phyloP scores from a whole-genome alignment of 1,140 invertebrate species.

The Daktulosphaira vitifoliae region DNA sequence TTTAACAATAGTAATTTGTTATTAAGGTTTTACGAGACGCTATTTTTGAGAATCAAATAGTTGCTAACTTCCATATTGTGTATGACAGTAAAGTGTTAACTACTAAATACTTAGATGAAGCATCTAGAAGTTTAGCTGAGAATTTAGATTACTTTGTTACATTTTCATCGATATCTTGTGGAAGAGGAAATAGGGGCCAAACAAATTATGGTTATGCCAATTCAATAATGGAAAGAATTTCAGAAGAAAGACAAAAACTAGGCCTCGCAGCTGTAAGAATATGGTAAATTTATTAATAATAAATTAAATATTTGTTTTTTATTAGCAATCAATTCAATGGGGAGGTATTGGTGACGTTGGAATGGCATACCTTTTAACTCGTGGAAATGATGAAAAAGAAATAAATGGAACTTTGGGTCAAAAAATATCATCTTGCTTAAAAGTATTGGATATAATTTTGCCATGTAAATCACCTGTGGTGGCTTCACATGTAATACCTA shows the following conservation, averaged over 20 bases:
- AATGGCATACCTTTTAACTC: conserved; percentile 22
- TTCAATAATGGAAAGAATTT: conserved; percentile 39
- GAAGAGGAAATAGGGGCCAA: conserved; percentile 39
- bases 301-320: no score
- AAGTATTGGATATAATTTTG: conserved; percentile 12
- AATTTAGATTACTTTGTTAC: conserved; percentile 40
- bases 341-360: conserved; percentile 34
- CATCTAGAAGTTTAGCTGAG: background rate
- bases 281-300: background rate
- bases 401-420: conserved; percentile 28
- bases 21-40: conserved; percentile 23
- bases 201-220: conserved; percentile 39
- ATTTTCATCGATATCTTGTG: conserved; percentile 38
- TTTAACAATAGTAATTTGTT: background rate
- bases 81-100: conserved; percentile 26
- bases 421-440: conserved; percentile 28
- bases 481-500: conserved; percentile 26
- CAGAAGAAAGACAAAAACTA: conserved; percentile 34
- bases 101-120: conserved; percentile 19
- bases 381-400: conserved; percentile 19
- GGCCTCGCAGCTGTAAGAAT: conserved; percentile 35
- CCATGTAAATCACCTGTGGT: conserved; percentile 1
- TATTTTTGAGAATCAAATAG: conserved; percentile 33
- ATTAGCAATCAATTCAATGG: conserved; percentile 35
- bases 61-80: conserved; percentile 8